Conservation (phyloP, 2,797 vertebrate species). For the Microctenopoma steveboyesi region DNA sequence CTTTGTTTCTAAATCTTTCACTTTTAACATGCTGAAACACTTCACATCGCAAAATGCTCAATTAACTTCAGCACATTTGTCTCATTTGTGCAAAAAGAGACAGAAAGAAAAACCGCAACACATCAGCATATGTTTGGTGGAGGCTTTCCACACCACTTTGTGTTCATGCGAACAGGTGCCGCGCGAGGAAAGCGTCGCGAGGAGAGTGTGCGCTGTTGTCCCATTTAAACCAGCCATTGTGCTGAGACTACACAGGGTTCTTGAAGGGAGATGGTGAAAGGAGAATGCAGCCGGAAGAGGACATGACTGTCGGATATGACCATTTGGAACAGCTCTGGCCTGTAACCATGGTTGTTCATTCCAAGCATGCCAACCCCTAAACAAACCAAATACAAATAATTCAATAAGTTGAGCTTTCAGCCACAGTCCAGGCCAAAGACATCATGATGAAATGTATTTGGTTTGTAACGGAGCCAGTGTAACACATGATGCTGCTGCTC, state of each 20-base stretch:
- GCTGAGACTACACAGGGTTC: slow-evolving; percentile 10
- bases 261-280: background rate
- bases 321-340: background rate
- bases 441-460: background rate
- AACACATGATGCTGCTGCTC: slow-evolving; percentile 9
- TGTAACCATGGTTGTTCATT: background rate
- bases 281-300: background rate
- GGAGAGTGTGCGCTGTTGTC: background rate
- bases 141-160: background rate
- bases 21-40: too few species aligned
- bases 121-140: too few species aligned
- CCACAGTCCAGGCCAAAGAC: background rate
- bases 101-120: too few species aligned
- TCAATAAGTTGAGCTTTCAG: background rate
- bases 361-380: background rate
- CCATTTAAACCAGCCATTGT: background rate
- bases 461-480: slow-evolving; percentile 10
- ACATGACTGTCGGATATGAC: background rate
- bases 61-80: too few species aligned
- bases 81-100: too few species aligned
- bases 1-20: too few species aligned
- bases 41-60: too few species aligned
- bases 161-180: slow-evolving; percentile 14
- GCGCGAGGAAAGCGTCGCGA: background rate
- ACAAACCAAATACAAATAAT: background rate